Conservation (phyloP, 2,113 vertebrate genomes). For the Epinephelus lanceolatus region DNA sequence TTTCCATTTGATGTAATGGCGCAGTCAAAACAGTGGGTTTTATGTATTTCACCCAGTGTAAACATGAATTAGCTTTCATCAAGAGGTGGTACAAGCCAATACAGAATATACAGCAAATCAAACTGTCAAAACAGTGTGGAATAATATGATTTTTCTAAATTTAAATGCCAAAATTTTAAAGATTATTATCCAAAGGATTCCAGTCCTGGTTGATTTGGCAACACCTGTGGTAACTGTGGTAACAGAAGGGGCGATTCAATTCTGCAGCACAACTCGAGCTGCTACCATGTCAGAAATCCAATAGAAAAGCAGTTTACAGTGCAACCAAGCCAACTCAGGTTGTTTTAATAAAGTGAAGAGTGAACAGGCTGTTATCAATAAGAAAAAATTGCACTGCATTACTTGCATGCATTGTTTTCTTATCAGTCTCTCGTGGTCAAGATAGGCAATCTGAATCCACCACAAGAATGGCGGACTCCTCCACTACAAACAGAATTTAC, state of each 20-base stretch:
- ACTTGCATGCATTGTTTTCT: too few relatives aligned
- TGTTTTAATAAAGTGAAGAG: conserved; percentile 1
- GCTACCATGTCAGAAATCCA: conserved; percentile 9
- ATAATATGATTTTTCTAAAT: neutral
- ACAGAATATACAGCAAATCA: neutral
- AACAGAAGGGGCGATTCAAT: conserved; percentile 10
- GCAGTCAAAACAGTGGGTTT: neutral
- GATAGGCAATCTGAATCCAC: too few relatives aligned
- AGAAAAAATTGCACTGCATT: too few relatives aligned
- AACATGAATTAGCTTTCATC: neutral
- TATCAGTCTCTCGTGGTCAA: too few relatives aligned
- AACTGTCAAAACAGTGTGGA: neutral
- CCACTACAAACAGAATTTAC: too few relatives aligned
- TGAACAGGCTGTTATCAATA: too few relatives aligned
- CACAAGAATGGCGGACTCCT: too few relatives aligned
- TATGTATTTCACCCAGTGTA: neutral
- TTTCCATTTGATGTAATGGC: neutral
- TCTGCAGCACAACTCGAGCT: neutral
- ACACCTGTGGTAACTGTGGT: neutral
- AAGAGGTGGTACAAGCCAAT: neutral
- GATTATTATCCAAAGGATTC: neutral
- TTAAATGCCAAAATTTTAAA: neutral
- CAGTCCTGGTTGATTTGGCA: neutral
- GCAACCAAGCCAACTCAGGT: neutral
- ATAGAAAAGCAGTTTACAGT: neutral